Evolutionary conservation across 2,888 invertebrate species (phyloP), one percentile per base, ranked within the genome.

Genomic region (Byasa hedistus): DNA sequence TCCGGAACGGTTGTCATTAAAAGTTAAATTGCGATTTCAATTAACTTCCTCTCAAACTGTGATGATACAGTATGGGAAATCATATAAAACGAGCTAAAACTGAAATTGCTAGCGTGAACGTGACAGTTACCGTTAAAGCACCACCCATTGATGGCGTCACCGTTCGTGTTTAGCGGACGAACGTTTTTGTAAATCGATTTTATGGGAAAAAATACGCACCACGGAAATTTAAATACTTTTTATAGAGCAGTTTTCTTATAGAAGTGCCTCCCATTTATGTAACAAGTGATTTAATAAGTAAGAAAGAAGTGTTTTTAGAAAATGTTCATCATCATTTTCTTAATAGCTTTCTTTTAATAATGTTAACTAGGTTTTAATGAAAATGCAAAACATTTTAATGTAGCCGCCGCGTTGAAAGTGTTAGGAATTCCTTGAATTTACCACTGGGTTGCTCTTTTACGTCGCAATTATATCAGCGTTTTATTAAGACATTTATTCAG

Each of bases 71-170:
- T 27, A 32, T 27, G 21, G 2, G 63, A 57, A 32, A 21, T 63
- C 36, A n/a, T 23, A 51, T 36, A 51, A 51, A 57, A 63, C 27
- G 19, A 63, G 48, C 63, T 48, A 17, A 57, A 51, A 52, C 32
- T 52, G 7, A 57, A 57, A 24, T 65, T 39, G 65, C 52, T 54
- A 15, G 12, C 57, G 52, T 55, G 52, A 32, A 64, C 68, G 65
- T 71, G 67, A 68, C 64, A 60, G 57, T 52, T 58, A 36, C 63
- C 63, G 66, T 61, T 66, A 58, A 63, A 69, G 63, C 68, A 65
- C 69, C 39, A 66, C 70, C 71, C 68, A 58, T 60, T 39, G 23
- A 52, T 71, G 71, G 69, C 70, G 70, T 71, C 71, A 68, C 64
- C 63, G 64, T 39, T 56, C 64, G 61, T 66, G 63, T 66, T 69